Base-by-base conservation (phyloP, 2,888 invertebrate species). In the Muscina levida region DNA sequence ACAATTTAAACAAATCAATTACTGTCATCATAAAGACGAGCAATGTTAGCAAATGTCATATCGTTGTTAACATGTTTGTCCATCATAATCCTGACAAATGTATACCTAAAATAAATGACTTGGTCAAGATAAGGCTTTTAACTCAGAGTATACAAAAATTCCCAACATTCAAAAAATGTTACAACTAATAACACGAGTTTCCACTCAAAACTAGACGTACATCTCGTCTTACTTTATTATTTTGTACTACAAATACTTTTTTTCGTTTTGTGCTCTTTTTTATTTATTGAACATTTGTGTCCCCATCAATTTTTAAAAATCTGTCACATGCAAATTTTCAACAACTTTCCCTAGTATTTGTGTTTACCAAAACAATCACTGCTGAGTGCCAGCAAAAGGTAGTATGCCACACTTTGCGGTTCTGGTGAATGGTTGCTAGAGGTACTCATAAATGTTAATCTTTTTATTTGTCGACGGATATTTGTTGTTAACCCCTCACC, bases 401-500 rank as follows among this genome's bases (percentile, higher is more conserved):
- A n/a, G 8, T 31, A 8, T 31, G 31, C 46, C 37, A 42, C 42
- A 62, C 24, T 53, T 72, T 62, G 62, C 11, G 39, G 51, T 62
- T 46, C 19, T 51, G 51, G 3, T n/a, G n/a, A 10, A 17, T 8
- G 11, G n/a, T 3, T 62, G 39, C 1, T 62, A 19, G 3, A 15
- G 42, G 39, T 22, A 19, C 31, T 0, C 13, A 44, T 8, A 17
- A 70, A 42, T 51, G 48, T 51, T 1, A 48, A 70, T 57, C 56
- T 71, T 44, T 65, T 57, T 67, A 59, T 74, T 67, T 66, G 26
- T 31, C 15, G 72, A 53, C 48, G 65, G 51, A 72, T 65, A 51
- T 42, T 24, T 66, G 11, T 22, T 53, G 66, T 51, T 46, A 66
- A 66, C 19, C 68, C 51, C 8, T 22, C 17, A 13, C 19, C 19